Conservation (phyloP, 1,140 invertebrate genomes). For the Brachionus sp. region DNA sequence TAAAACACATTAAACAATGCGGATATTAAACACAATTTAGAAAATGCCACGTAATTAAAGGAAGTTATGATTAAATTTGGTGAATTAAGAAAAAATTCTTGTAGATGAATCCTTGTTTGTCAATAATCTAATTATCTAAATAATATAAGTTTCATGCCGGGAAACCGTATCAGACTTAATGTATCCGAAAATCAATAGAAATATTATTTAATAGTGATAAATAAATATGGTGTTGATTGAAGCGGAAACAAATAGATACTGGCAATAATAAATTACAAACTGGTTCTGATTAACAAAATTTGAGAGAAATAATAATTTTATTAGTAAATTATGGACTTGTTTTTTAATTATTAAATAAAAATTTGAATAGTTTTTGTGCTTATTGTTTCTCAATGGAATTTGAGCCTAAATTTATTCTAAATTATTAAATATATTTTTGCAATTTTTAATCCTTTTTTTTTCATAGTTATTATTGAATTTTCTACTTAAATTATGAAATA, state of each 20-base stretch:
- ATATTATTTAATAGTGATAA: neutral
- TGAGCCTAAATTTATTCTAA: neutral
- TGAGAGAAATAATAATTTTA: neutral
- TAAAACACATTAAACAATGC: neutral
- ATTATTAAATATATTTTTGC: neutral
- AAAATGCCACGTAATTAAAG: constrained; percentile 18
- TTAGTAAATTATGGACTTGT: neutral
- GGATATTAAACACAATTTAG: neutral
- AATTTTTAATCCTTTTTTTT: neutral
- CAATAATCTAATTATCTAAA: neutral
- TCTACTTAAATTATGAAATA: neutral
- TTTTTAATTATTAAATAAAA: neutral
- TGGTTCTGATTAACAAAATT: neutral
- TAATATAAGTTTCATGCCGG: constrained; percentile 16
- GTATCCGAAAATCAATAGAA: neutral
- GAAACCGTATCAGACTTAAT: constrained; percentile 6
- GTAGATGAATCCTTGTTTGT: neutral
- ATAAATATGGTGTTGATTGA: neutral
- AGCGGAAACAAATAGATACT: neutral
- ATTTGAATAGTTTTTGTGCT: neutral
- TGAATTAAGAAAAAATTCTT: neutral
- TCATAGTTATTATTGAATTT: neutral
- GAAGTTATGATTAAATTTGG: constrained; percentile 14
- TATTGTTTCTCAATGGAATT: neutral
- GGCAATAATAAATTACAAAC: neutral